Percentiles rank a stretch among this genome's conserved stretches.
Evolutionary conservation across 2,888 invertebrate species (phyloP).

Genomic region (Eristalinus aeneus): DNA sequence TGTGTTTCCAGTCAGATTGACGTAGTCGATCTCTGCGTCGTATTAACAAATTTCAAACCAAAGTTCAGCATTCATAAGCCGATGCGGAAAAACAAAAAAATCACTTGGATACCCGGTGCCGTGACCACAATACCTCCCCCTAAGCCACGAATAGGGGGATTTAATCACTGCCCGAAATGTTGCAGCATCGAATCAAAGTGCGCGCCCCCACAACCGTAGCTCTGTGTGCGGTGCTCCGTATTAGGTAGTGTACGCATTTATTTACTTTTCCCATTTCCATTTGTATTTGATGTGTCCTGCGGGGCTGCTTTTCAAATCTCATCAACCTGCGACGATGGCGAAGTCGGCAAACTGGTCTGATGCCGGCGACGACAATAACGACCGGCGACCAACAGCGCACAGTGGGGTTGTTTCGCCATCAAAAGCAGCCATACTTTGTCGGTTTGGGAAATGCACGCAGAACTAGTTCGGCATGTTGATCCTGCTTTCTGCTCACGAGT

Average conservation of each 20-base stretch:
- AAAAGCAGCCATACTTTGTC: too few species aligned
- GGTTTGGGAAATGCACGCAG: too few species aligned
- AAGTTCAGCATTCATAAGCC: constrained; percentile 5
- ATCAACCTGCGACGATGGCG: constrained; percentile 41
- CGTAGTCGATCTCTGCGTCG: constrained; percentile 10
- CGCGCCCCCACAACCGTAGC: constrained; percentile 27
- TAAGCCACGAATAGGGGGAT: constrained; percentile 38
- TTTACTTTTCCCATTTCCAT: constrained; percentile 61
- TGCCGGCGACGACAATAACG: not conserved
- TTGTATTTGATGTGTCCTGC: constrained; percentile 65
- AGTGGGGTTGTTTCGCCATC: too few species aligned
- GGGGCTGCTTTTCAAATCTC: constrained; percentile 65
- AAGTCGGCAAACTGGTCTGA: not conserved
- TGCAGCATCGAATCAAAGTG: constrained; percentile 53
- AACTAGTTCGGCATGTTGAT: too few species aligned
- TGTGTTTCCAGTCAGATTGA: constrained; percentile 14
- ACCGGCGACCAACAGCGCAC: not conserved
- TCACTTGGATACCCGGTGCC: not conserved
- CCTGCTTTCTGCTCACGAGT: too few species aligned
- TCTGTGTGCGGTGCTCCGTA: constrained; percentile 1
- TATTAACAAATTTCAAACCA: constrained; percentile 42
- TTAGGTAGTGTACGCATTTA: constrained; percentile 54
- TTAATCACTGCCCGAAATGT: constrained; percentile 55
- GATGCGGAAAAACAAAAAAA: not conserved
- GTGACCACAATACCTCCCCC: constrained; percentile 57